Evolutionary conservation across 2,888 invertebrate genomes (phyloP).

Genomic region (Cabera pusaria): DNA sequence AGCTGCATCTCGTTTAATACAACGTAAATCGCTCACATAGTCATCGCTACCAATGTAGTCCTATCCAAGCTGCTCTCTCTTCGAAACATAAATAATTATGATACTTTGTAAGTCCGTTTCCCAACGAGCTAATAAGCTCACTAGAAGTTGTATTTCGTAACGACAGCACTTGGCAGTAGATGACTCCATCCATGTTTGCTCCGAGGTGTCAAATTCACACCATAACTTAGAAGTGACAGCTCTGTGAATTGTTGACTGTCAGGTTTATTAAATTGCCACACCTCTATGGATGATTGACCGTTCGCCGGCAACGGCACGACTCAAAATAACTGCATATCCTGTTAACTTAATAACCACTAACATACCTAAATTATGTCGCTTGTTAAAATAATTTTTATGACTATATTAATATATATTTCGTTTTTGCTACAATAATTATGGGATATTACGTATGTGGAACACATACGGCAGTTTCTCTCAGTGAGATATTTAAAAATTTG

Average conservation of each 20-base stretch:
- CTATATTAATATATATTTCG: too few species aligned
- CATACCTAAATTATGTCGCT: not conserved
- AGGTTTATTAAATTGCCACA: slow-evolving; percentile 26
- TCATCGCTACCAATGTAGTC: too few species aligned
- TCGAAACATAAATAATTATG: not conserved
- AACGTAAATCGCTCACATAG: too few species aligned
- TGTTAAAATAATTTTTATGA: too few species aligned
- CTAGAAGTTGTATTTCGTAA: slow-evolving; percentile 4
- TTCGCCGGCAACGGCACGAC: slow-evolving; percentile 9
- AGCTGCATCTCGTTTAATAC: too few species aligned
- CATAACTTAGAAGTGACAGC: slow-evolving; percentile 25
- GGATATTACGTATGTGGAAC: too few species aligned
- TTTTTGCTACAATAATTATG: too few species aligned
- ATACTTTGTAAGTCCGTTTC: not conserved
- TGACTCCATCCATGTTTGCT: slow-evolving; percentile 24
- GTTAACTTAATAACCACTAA: too few species aligned
- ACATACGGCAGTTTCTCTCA: too few species aligned
- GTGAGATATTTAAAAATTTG: too few species aligned
- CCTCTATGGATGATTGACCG: slow-evolving; percentile 22
- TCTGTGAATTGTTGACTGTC: slow-evolving; percentile 24
- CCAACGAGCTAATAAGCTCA: slow-evolving; percentile 2
- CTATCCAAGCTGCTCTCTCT: not conserved
- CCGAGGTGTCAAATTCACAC: slow-evolving; percentile 32
- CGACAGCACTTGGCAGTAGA: slow-evolving; percentile 16
- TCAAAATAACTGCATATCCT: not conserved